These are phyloP conservation scores for Aquatica leii DNA, from an alignment of 2,888 invertebrate genomes.

Conservation along the genomic window DNA sequence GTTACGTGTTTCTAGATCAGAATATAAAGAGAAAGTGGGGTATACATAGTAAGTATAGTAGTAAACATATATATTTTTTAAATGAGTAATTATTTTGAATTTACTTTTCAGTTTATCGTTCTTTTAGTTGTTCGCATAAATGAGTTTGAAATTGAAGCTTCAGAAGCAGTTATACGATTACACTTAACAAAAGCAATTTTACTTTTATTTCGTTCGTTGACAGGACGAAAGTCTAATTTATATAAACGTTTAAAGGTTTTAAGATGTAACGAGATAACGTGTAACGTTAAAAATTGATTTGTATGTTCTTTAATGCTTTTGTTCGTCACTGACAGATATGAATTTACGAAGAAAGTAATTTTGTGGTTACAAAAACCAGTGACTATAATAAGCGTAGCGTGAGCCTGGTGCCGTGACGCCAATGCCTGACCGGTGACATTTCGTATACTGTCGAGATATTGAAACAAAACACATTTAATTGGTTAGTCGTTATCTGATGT, in stretches of 20 bases:
- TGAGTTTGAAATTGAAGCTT: too few relatives aligned
- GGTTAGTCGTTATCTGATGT: slow-evolving; percentile 48
- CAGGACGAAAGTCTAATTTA: neutral
- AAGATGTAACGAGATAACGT: neutral
- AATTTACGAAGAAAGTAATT: slow-evolving; percentile 18
- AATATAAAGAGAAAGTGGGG: too few relatives aligned
- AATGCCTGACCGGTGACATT: slow-evolving; percentile 44
- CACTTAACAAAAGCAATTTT: too few relatives aligned
- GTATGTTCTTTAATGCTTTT: slow-evolving; percentile 17
- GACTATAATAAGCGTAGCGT: slow-evolving; percentile 9
- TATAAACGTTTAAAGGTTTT: neutral
- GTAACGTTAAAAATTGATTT: slow-evolving; percentile 14
- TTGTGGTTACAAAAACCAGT: slow-evolving; percentile 18
- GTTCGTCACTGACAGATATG: slow-evolving; percentile 11
- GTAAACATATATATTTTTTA: too few relatives aligned
- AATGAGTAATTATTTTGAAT: too few relatives aligned
- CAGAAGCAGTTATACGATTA: too few relatives aligned
- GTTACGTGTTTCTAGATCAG: too few relatives aligned
- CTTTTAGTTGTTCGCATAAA: too few relatives aligned
- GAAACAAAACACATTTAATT: slow-evolving; percentile 51
- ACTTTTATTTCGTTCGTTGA: too few relatives aligned
- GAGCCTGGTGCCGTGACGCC: slow-evolving; percentile 36
- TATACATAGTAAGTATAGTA: too few relatives aligned
- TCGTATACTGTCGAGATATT: slow-evolving; percentile 48
- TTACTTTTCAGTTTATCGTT: too few relatives aligned